phyloP scores from a whole-genome alignment of 2,113 vertebrate species.

The Echinops telfairi region DNA sequence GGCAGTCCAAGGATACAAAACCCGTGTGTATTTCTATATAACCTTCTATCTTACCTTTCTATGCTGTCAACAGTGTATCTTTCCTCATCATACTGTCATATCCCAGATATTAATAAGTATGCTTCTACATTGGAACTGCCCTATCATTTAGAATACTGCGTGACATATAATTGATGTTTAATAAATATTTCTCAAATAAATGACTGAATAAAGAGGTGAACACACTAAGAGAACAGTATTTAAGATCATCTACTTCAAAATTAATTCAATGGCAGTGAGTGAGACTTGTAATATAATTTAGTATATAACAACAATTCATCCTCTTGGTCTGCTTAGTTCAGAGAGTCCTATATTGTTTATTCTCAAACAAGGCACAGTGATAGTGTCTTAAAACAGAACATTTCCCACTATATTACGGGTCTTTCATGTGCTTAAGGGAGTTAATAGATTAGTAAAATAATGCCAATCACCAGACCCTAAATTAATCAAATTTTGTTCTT shows the following conservation, averaged over 20 bases:
- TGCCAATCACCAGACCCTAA: slow-evolving; percentile 4
- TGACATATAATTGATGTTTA: not conserved
- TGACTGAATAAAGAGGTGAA: slow-evolving; percentile 27
- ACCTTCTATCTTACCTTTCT: not conserved
- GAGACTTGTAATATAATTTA: slow-evolving; percentile 24
- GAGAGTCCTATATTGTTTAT: not conserved
- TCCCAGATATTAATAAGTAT: not conserved
- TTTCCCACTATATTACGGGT: not conserved
- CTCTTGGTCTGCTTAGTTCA: not conserved
- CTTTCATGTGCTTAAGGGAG: not conserved
- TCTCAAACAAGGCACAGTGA: not conserved
- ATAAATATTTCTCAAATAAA: not conserved
- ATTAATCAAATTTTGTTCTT: slow-evolving; percentile 51
- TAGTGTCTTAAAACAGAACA: not conserved
- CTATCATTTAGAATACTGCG: not conserved
- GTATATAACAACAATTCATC: not conserved
- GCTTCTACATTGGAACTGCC: not conserved
- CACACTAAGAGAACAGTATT: not conserved
- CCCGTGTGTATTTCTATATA: not conserved
- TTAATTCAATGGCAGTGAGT: not conserved
- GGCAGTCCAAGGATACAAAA: slow-evolving; percentile 12
- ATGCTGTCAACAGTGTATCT: not conserved
- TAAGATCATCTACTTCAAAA: not conserved
- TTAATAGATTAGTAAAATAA: slow-evolving; percentile 26
- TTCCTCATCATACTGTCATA: not conserved